Percentiles rank a stretch among this genome's conserved stretches.
Evolutionary conservation across 2,113 vertebrate genomes (phyloP).

Genomic region (Azemiops feae): DNA sequence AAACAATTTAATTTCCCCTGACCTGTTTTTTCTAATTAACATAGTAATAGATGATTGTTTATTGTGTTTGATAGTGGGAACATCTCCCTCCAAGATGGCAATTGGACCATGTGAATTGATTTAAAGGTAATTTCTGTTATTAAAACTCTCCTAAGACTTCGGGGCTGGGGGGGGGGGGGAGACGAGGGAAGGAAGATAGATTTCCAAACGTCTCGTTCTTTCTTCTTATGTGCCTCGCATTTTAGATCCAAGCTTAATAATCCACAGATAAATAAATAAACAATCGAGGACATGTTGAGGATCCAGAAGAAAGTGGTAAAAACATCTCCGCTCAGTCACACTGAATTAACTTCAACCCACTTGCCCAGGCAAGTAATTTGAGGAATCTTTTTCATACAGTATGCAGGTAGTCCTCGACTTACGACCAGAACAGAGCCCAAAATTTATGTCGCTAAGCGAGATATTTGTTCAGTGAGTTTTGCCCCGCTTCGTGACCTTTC

Average conservation of each 20-base stretch:
- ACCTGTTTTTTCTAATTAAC: conserved; percentile 77
- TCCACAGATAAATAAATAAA: conserved; percentile 39
- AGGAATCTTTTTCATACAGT: background rate
- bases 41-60: conserved; percentile 64
- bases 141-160: conserved; percentile 48
- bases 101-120: conserved; percentile 57
- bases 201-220: conserved; percentile 55
- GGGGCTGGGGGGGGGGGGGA: background rate
- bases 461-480: background rate
- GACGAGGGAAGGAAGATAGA: background rate
- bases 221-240: conserved; percentile 53
- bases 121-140: conserved; percentile 58
- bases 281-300: conserved; percentile 49
- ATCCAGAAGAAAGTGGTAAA: conserved; percentile 37
- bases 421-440: background rate
- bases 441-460: background rate
- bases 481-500: background rate
- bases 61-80: conserved; percentile 63
- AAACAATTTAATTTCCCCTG: conserved; percentile 78
- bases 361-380: background rate
- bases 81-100: conserved; percentile 59
- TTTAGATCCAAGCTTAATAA: conserved; percentile 66
- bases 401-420: no score
- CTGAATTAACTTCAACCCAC: conserved; percentile 5
- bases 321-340: background rate